Evolutionary conservation across 2,113 vertebrate species (phyloP), one percentile per base, ranked within the genome.

Genomic region (Mohoua ochrocephala): DNA sequence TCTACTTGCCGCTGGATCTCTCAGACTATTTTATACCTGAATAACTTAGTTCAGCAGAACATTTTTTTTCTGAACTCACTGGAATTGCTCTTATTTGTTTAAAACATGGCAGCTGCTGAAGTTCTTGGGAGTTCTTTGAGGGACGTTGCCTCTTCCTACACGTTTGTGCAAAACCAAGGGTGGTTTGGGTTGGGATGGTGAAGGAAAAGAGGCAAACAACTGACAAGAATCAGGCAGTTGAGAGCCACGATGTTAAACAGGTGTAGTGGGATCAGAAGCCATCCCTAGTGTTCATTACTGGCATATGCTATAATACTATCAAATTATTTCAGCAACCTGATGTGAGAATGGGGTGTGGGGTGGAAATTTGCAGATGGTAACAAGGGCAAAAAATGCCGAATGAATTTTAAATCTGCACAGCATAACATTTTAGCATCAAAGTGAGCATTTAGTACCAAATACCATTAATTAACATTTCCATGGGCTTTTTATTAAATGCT

Each of bases 401-500:
- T 96, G 88, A 93, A 97, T 96, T 96, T 79, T 76, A 96, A 97
- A 89, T 95, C 96, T 91, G 76, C 68, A 87, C 83, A 95, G 86
- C 61, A 3, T 92, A 96, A 96, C 86, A 96, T 96, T 96, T 96
- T 95, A 97, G 92, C 95, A 96, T 96, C 93, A 95, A 95, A 96
- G 96, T 96, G 96, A 96, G 96, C 96, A 96, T 96, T 96, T 92
- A 96, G 96, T 97, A 94, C 92, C 95, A 94, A 96, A 97, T 96
- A 96, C 92, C 95, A 95, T 94, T 96, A 96, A 96, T 96, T 96
- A 96, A 96, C 95, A 96, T 96, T 97, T 96, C 93, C 95, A 96
- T 95, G 88, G 92, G 95, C 90, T 96, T 93, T 96, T 95, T 96
- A 96, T 96, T 95, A 96, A 94, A 96, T 87, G 95, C 91, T 96